These are phyloP conservation scores for Napeogenes sylphis DNA, from an alignment of 2,888 invertebrate genomes.

Conservation along the genomic window DNA sequence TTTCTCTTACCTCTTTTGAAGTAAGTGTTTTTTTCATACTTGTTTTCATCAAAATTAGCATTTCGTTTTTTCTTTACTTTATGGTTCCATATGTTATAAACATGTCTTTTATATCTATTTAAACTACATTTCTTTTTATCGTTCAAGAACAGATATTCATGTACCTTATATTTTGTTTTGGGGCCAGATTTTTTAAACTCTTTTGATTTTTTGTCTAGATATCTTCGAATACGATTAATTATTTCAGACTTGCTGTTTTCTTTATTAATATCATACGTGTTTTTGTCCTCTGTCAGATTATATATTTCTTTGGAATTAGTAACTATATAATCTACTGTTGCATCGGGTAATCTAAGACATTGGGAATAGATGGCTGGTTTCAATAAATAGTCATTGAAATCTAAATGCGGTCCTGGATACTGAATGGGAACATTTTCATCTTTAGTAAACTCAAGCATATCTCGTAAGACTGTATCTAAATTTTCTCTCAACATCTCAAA, in stretches of 20 bases:
- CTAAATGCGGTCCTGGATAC: conserved; percentile 61
- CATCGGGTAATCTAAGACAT: conserved; percentile 17
- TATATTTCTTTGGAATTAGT: conserved; percentile 34
- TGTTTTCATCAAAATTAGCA: conserved; percentile 34
- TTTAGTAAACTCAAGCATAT: conserved; percentile 79
- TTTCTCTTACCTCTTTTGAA: conserved; percentile 28
- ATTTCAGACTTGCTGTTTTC: conserved; percentile 46
- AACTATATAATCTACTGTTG: conserved; percentile 37
- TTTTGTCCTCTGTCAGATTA: conserved; percentile 34
- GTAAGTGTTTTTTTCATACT: conserved; percentile 20
- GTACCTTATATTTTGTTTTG: conserved; percentile 41
- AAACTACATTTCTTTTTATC: conserved; percentile 24
- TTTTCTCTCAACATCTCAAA: conserved; percentile 93
- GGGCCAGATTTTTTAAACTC: conserved; percentile 38
- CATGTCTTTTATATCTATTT: conserved; percentile 31
- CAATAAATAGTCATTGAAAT: conserved; percentile 50
- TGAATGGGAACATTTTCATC: conserved; percentile 45
- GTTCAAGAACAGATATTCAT: conserved; percentile 33
- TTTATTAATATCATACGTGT: conserved; percentile 30
- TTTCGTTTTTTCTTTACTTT: conserved; percentile 28
- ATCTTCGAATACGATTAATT: conserved; percentile 59
- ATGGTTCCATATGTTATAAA: conserved; percentile 26
- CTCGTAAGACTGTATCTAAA: conserved; percentile 82
- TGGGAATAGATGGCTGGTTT: conserved; percentile 29
- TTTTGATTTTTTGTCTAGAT: conserved; percentile 51